A percentile compares a stretch with the other conserved stretches of the same genome.
These are phyloP conservation scores for Aphis gossypii DNA, from an alignment of 1,140 invertebrate species.

Conservation along the genomic window DNA sequence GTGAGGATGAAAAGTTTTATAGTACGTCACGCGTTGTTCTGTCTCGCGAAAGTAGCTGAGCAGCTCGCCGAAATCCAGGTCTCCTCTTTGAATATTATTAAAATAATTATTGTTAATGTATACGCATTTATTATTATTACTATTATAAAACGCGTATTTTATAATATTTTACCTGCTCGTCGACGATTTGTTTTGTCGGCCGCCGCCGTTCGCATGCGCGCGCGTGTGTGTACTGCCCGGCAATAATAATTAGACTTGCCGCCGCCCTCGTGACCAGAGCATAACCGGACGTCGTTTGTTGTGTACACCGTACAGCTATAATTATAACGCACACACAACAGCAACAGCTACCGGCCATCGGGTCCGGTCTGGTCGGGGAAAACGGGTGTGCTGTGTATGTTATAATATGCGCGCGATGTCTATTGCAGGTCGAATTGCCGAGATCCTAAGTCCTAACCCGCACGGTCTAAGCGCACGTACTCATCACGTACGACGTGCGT, in stretches of 20 bases:
- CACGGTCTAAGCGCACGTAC: too few species aligned
- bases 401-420: background rate
- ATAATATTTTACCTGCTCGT: background rate
- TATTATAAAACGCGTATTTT: background rate
- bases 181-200: background rate
- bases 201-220: background rate
- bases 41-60: background rate
- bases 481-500: too few species aligned
- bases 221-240: background rate
- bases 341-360: conserved; percentile 4
- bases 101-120: background rate
- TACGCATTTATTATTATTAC: too few species aligned
- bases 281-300: background rate
- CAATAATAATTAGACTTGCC: background rate
- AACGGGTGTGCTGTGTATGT: background rate
- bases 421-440: background rate
- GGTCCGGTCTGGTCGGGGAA: background rate
- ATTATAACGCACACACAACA: background rate
- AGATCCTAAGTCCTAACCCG: background rate
- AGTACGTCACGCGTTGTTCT: background rate
- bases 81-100: background rate
- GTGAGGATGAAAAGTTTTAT: background rate
- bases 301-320: background rate
- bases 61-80: background rate
- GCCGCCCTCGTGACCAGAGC: background rate